Evolutionary conservation across 2,888 invertebrate species (phyloP), one percentile per base, ranked within the genome.

Genomic region (Teleogryllus oceanicus): DNA sequence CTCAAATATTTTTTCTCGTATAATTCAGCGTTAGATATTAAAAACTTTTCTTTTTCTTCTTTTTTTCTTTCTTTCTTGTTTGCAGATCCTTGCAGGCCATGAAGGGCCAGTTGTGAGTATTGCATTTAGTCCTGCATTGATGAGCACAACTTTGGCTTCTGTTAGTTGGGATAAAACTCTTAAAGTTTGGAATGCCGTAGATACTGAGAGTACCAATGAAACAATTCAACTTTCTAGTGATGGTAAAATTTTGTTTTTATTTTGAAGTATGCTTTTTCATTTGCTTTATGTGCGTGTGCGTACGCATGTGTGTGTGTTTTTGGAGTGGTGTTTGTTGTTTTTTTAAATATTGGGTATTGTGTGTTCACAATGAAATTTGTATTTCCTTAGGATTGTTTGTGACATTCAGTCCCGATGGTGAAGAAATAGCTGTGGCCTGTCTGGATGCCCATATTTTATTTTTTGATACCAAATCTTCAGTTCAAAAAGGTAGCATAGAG

Each of bases 81-180:
- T 83, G 20, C 84, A 92, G 92, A 92, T 96, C 77, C 88, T 99
- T 82, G 92, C 93, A 76, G 99, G 99, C 0, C 99, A 99, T 85
- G 95, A 96, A 87, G 98, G 96, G 2, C 98, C 98, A 0, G 94
- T 99, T 2, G 92, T 93, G 77, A 90, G 93, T 81, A 85, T 99
- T 2, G 90, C 92, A 0, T 98, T 99, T 87, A 93, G 91, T 82
- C 95, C 96, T 0, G 89, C 88, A 11, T 86, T 91, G 0, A 89
- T 92, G 0, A 94, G 94, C 83, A 92, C 94, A 0, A 90, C 92
- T 1, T 87, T 99, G 75, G 94, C 92, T 0, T 97, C 97, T 0
- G 94, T 92, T 4, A 97, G 97, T 37, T 99, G 99, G 98, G 99
- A 99, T 88, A 94, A 94, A 87, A 95, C 96, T 0, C 89, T 98